A percentile compares a stretch with the other conserved stretches of the same genome.
Conservation (phyloP, 2,888 invertebrate species). For the Brassicogethes aeneus region DNA sequence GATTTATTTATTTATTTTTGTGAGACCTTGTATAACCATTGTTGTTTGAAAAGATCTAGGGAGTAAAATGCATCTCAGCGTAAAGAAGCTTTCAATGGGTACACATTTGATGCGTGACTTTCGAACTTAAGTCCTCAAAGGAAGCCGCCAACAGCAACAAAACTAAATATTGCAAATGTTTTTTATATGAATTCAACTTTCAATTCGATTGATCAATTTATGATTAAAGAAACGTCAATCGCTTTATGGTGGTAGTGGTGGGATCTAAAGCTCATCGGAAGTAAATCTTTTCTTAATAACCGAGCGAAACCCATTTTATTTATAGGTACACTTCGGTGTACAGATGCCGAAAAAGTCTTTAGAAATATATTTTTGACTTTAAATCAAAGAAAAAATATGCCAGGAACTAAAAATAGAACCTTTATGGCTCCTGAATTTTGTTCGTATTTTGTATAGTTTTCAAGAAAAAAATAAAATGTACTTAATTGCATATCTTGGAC, state of each 20-base stretch:
- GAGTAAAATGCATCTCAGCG: constrained; percentile 19
- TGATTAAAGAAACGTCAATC: constrained; percentile 1
- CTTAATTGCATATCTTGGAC: no score
- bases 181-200: constrained; percentile 25
- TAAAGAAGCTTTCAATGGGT: constrained; percentile 23
- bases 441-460: no score
- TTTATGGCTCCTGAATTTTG: no score
- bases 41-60: constrained; percentile 19
- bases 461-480: no score
- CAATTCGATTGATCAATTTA: constrained; percentile 31
- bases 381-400: no score
- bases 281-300: background rate
- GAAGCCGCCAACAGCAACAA: constrained; percentile 21
- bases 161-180: constrained; percentile 29
- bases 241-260: constrained; percentile 21
- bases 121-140: constrained; percentile 32
- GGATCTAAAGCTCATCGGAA: background rate
- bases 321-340: no score
- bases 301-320: background rate
- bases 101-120: constrained; percentile 33
- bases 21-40: background rate
- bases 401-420: no score
- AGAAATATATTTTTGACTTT: no score
- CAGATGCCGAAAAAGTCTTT: no score
- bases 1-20: background rate